Conservation (phyloP, 2,113 vertebrate genomes). For the Gopherus flavomarginatus region DNA sequence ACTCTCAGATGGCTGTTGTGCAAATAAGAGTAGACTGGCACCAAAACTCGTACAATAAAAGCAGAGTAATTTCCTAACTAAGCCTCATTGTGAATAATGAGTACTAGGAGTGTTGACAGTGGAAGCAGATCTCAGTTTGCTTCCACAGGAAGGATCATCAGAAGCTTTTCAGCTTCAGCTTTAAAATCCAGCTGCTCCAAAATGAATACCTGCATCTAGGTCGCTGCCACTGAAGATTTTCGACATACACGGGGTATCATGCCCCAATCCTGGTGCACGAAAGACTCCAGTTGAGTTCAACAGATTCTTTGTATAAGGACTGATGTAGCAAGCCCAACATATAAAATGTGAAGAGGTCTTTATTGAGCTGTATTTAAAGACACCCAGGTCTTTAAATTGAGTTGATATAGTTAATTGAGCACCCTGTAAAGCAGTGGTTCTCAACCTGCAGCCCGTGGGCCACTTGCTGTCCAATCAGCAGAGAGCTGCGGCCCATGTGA, state of each 20-base stretch:
- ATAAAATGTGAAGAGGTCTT: neutral
- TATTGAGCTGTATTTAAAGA: neutral
- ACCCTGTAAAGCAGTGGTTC: neutral
- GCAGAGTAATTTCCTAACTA: neutral
- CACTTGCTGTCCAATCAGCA: too few relatives aligned
- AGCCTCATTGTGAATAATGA: neutral
- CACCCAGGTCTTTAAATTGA: neutral
- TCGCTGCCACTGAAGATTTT: neutral
- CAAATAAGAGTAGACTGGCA: neutral
- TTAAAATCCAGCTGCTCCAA: neutral
- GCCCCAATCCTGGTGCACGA: neutral
- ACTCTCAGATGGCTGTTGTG: neutral
- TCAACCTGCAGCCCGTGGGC: too few relatives aligned
- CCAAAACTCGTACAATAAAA: neutral
- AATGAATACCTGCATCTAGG: neutral
- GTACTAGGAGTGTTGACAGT: fast-evolving
- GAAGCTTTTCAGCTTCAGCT: neutral
- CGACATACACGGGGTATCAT: neutral
- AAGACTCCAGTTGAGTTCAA: neutral
- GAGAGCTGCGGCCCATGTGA: too few relatives aligned
- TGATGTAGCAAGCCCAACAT: neutral
- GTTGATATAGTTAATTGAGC: neutral
- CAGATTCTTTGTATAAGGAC: neutral
- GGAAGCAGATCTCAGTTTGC: neutral
- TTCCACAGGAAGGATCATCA: neutral